Evolutionary conservation across 2,797 vertebrate species (phyloP).

Genomic region (Discoglossus pictus): DNA sequence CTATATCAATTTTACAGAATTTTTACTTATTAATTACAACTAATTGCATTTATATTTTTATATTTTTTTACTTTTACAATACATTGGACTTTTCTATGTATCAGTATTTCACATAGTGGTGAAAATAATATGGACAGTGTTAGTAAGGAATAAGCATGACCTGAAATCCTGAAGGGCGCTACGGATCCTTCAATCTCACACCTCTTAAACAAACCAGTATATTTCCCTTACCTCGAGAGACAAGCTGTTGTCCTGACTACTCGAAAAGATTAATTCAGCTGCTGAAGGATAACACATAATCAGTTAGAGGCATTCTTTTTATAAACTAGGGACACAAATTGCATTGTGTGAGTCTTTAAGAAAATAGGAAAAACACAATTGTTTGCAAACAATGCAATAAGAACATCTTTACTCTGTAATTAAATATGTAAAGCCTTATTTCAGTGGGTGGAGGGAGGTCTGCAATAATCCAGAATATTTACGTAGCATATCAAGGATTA

Average conservation of each 20-base stretch:
- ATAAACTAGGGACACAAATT: conserved; percentile 62
- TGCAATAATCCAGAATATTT: conserved; percentile 32
- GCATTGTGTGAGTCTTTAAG: conserved; percentile 58
- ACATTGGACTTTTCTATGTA: conserved; percentile 36
- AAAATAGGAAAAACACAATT: conserved; percentile 56
- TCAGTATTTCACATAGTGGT: conserved; percentile 41
- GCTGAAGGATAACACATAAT: conserved; percentile 64
- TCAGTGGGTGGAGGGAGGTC: conserved; percentile 56
- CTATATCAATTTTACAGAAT: no score
- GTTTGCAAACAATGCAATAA: conserved; percentile 62
- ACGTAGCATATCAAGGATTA: no score
- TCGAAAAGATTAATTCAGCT: conserved; percentile 67
- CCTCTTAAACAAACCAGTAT: conserved; percentile 63
- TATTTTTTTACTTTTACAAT: conserved; percentile 19
- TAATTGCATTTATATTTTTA: no score
- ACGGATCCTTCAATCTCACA: conserved; percentile 62
- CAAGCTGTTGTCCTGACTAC: conserved; percentile 56
- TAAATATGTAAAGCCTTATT: conserved; percentile 58
- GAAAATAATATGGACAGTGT: conserved; percentile 62
- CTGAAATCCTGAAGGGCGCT: conserved; percentile 55
- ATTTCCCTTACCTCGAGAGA: conserved; percentile 55
- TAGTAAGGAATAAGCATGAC: conserved; percentile 50
- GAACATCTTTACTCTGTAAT: conserved; percentile 47
- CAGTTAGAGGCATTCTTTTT: conserved; percentile 66
- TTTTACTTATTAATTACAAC: no score